Evolutionary conservation across 2,888 invertebrate species (phyloP).

Genomic region (Apodemia duryi): DNA sequence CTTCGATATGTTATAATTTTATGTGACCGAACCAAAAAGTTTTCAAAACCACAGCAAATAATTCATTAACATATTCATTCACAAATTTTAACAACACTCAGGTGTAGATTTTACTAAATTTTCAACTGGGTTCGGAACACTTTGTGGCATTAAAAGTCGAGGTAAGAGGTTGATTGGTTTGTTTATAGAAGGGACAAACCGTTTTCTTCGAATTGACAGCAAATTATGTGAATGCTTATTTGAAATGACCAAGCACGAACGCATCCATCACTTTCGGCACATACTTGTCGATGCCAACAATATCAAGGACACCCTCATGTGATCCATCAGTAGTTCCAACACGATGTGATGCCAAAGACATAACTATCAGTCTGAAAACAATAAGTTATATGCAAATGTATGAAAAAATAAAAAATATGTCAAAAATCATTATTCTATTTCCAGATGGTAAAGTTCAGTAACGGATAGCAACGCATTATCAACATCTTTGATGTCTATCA

Average conservation of each 20-base stretch:
- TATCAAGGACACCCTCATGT: constrained; percentile 78
- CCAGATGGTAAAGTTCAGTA: too few relatives aligned
- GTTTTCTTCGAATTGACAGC: constrained; percentile 9
- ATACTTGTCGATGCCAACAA: constrained; percentile 82
- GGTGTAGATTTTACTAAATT: constrained; percentile 10
- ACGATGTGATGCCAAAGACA: constrained; percentile 78
- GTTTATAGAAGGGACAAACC: not conserved
- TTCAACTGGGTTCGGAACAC: constrained; percentile 46
- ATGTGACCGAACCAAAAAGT: constrained; percentile 25
- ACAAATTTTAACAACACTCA: constrained; percentile 4
- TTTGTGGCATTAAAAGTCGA: constrained; percentile 45
- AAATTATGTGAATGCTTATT: constrained; percentile 40
- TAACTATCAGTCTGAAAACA: constrained; percentile 75
- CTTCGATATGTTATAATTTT: constrained; percentile 1
- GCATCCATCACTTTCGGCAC: constrained; percentile 82
- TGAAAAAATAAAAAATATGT: too few relatives aligned
- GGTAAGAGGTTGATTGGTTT: constrained; percentile 33
- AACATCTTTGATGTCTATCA: too few relatives aligned
- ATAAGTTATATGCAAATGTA: not conserved
- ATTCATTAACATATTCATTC: constrained; percentile 3
- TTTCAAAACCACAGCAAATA: not conserved
- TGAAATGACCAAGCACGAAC: constrained; percentile 78
- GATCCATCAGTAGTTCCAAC: constrained; percentile 64
- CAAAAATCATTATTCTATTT: too few relatives aligned
- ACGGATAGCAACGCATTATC: too few relatives aligned